phyloP scores from a whole-genome alignment of 2,113 vertebrate species.

The Callopanchax toddi region DNA sequence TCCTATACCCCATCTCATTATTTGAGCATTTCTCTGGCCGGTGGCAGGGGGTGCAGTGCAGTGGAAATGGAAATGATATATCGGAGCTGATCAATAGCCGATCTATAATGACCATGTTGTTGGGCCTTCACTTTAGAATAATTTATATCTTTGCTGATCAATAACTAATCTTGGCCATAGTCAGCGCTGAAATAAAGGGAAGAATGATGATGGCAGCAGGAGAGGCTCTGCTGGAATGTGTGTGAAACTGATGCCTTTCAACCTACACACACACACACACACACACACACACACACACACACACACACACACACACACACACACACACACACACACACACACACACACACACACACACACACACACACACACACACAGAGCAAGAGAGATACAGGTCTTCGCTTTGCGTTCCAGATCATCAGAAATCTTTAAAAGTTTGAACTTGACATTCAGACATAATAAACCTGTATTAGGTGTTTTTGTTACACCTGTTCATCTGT shows the following conservation, averaged over 20 bases:
- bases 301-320: slow-evolving; percentile 3
- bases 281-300: slow-evolving; percentile 22
- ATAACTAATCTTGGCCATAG: slow-evolving; percentile 83
- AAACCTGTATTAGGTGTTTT: no score
- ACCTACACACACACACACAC: slow-evolving; percentile 14
- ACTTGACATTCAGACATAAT: neutral
- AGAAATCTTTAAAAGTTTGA: slow-evolving; percentile 19
- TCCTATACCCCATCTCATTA: slow-evolving; percentile 74
- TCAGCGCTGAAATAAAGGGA: slow-evolving; percentile 80
- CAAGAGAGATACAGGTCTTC: neutral
- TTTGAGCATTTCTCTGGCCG: slow-evolving; percentile 67
- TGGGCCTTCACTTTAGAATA: slow-evolving; percentile 81
- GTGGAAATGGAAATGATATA: slow-evolving; percentile 75
- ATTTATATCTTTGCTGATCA: slow-evolving; percentile 81
- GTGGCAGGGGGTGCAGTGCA: slow-evolving; percentile 54
- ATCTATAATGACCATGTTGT: slow-evolving; percentile 79
- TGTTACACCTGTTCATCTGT: no score
- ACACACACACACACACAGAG: no score
- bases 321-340: no score
- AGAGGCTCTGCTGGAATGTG: slow-evolving; percentile 57
- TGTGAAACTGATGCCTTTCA: slow-evolving; percentile 42
- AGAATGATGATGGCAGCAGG: slow-evolving; percentile 75
- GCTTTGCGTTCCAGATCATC: slow-evolving; percentile 11
- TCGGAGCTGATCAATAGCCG: slow-evolving; percentile 70
- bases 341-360: no score